Base-by-base conservation (phyloP, 2,797 vertebrate species). In the Tokudaia tokunoshimensis region DNA sequence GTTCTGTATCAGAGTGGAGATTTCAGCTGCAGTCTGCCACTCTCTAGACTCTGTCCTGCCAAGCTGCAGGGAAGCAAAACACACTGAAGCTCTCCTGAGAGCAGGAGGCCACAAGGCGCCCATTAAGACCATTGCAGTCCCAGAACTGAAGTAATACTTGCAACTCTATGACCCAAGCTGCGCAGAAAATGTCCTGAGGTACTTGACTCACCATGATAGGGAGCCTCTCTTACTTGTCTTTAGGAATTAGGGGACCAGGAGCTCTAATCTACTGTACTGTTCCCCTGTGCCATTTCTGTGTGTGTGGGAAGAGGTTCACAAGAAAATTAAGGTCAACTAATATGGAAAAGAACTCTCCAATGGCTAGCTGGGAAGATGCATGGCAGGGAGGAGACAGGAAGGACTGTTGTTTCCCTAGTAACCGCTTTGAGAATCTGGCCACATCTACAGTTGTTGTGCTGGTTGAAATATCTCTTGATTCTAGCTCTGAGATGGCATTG, bases 261-360 rank as follows among this genome's bases (percentile, higher is more conserved):
- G 63, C 85, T 92, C 63, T 63, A 78, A 92, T 59, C 57, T 31
- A 50, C n/a, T 70, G 1, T 24, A 61, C 12, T 75, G 3, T 83
- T 96, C 14, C 50, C 44, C 41, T 65, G 37, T 78, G n/a, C 26
- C 34, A n/a, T 85, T 92, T 85, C 55, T 94, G 22, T 76, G 84
- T 2, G 41, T 59, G 15, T 76, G 57, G 75, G 47, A 41, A 50
- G 24, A 93, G 72, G 50, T 80, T 92, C 47, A 31, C 76, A 50
- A 44, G 70, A 95, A 85, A 74, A 79, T 78, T 91, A 78, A 92
- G 26, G 67, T 80, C 41, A 92, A 34, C 55, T 44, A 79, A 81
- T 82, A 57, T 79, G 61, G 75, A 75, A 89, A 94, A 81, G 50
- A 89, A 93, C 57, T 92, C 20, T 85, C 59, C 29, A 24, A 65